Percentiles rank a stretch among this genome's conserved stretches.
Conservation (phyloP, 2,113 vertebrate species). For the Caracal caracal region DNA sequence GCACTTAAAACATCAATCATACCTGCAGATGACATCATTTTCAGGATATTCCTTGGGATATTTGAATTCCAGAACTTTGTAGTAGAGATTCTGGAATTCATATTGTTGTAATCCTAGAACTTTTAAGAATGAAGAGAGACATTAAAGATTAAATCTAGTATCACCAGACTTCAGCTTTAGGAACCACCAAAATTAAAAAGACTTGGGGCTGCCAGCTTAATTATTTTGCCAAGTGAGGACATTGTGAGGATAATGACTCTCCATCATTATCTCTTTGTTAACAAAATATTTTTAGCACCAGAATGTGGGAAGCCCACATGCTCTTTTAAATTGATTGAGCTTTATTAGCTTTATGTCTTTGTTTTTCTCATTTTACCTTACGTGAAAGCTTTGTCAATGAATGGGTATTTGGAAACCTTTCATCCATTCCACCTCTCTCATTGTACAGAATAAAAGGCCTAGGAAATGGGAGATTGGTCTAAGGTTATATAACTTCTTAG, state of each 20-base stretch:
- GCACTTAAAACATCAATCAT: neutral
- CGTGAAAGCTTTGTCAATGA: neutral
- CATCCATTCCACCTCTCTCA: neutral
- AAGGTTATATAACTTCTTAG: neutral
- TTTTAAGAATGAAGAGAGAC: conserved; percentile 9
- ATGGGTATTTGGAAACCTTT: neutral
- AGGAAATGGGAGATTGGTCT: neutral
- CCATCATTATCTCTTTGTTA: neutral
- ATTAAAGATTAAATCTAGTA: neutral
- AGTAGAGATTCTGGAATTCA: conserved; percentile 18
- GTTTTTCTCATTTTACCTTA: neutral
- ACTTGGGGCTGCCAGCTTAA: neutral
- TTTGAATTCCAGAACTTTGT: conserved; percentile 39
- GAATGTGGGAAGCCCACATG: neutral
- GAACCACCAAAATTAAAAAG: neutral
- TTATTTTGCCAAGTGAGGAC: neutral
- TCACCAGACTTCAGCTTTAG: neutral
- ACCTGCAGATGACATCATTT: neutral
- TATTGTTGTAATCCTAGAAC: neutral
- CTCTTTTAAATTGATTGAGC: neutral
- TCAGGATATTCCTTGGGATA: neutral
- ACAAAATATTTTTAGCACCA: neutral
- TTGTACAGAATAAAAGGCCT: neutral
- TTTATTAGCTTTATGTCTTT: neutral
- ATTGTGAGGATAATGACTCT: neutral